phyloP scores from a whole-genome alignment of 2,797 vertebrate species.

The Eulemur coronatus region DNA sequence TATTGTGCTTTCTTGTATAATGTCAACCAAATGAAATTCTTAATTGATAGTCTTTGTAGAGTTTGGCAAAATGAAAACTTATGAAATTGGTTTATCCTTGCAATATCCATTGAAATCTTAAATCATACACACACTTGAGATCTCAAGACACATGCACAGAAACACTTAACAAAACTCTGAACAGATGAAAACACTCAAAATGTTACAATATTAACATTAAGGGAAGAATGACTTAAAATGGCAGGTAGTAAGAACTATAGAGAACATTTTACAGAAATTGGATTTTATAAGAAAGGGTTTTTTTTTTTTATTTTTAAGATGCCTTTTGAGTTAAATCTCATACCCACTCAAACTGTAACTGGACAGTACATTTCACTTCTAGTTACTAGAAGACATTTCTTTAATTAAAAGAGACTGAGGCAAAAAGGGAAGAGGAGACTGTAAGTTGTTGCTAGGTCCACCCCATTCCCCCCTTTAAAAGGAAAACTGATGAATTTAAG shows the following conservation, averaged over 20 bases:
- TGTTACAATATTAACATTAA: not conserved
- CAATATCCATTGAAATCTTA: conserved; percentile 34
- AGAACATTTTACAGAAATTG: conserved; percentile 48
- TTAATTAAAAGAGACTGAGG: conserved; percentile 59
- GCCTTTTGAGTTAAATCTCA: conserved; percentile 76
- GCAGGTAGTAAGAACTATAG: not conserved
- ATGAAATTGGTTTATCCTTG: conserved; percentile 10
- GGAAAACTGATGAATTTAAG: conserved; percentile 43
- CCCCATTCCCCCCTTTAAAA: not conserved
- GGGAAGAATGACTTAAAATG: conserved; percentile 15
- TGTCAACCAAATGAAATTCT: conserved; percentile 10
- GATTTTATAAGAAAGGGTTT: conserved; percentile 53
- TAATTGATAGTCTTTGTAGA: conserved; percentile 31
- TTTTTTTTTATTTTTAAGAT: conserved; percentile 5
- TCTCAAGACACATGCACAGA: conserved; percentile 37
- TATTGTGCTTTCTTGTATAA: conserved; percentile 61
- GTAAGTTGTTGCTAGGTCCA: conserved; percentile 39
- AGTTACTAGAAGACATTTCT: conserved; percentile 77
- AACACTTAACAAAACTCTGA: not conserved
- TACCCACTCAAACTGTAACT: conserved; percentile 74
- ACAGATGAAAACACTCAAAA: conserved; percentile 42
- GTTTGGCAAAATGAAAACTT: conserved; percentile 52
- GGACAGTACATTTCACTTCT: conserved; percentile 78
- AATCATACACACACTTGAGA: conserved; percentile 14
- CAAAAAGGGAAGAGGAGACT: conserved; percentile 5